phyloP scores from a whole-genome alignment of 1,140 invertebrate species.

The Euschistus heros region DNA sequence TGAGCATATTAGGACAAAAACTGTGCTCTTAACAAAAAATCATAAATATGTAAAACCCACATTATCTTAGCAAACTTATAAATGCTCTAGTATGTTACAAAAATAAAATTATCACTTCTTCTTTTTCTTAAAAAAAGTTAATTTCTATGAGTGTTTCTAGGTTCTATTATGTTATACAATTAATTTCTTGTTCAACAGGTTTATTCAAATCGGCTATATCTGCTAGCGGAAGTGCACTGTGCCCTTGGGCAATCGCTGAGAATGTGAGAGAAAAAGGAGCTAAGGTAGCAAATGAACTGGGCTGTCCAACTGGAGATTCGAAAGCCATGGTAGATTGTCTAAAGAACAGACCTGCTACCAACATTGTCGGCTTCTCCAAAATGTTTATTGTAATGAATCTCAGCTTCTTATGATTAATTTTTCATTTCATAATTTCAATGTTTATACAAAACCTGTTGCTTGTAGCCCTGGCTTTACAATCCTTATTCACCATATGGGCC shows the following conservation, averaged over 20 bases:
- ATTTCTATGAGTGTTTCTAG: slow-evolving; percentile 30
- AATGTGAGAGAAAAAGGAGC: slow-evolving; percentile 54
- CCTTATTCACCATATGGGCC: slow-evolving; percentile 53
- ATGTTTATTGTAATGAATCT: not conserved
- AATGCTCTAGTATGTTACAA: no score
- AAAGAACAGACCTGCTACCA: slow-evolving; percentile 45
- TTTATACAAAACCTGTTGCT: not conserved
- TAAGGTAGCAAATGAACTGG: slow-evolving; percentile 50
- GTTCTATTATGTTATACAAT: slow-evolving; percentile 64
- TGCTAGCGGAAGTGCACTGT: not conserved
- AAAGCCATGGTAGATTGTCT: slow-evolving; percentile 58
- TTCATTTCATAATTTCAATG: no score
- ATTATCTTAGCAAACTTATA: no score
- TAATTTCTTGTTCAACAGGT: slow-evolving; percentile 44
- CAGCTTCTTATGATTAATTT: no score
- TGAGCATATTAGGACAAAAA: no score
- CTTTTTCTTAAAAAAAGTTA: not conserved
- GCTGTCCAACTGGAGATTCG: slow-evolving; percentile 49
- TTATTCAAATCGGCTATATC: not conserved
- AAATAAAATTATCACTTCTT: no score
- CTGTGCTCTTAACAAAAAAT: no score
- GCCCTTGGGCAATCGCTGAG: slow-evolving; percentile 35
- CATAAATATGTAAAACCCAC: no score
- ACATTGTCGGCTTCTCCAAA: slow-evolving; percentile 33
- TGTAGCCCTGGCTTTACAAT: slow-evolving; percentile 41